Percentiles rank a stretch among this genome's conserved stretches.
These are phyloP conservation scores for Ellobium chinense DNA, from an alignment of 2,888 invertebrate species.

Conservation along the genomic window DNA sequence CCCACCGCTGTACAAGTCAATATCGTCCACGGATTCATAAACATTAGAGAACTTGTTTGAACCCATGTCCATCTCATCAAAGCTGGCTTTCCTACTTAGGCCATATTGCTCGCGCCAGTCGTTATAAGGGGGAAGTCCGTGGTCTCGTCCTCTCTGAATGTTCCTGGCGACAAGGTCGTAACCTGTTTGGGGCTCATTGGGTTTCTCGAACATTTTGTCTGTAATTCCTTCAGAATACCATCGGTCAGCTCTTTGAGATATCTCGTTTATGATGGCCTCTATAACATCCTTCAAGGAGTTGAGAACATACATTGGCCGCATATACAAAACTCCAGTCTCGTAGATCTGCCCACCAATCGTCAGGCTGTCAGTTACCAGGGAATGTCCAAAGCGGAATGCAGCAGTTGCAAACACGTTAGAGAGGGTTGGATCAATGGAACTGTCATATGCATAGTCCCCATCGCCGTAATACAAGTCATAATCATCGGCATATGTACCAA, in stretches of 20 bases:
- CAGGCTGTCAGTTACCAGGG: conserved; percentile 45
- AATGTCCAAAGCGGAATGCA: conserved; percentile 54
- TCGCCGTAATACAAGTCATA: conserved; percentile 1
- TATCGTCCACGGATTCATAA: conserved; percentile 11
- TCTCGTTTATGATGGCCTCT: conserved; percentile 41
- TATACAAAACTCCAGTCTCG: conserved; percentile 27
- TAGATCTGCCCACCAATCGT: conserved; percentile 9
- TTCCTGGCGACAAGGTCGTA: conserved; percentile 39
- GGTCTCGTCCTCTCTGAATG: conserved; percentile 46
- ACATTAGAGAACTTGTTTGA: not conserved
- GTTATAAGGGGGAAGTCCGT: conserved; percentile 43
- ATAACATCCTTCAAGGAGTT: conserved; percentile 37
- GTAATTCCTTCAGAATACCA: conserved; percentile 34
- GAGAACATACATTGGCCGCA: conserved; percentile 47
- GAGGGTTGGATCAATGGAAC: conserved; percentile 46
- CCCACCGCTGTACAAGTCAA: conserved; percentile 23
- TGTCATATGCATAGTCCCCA: conserved; percentile 35
- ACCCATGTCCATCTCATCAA: not conserved
- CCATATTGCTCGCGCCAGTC: conserved; percentile 43
- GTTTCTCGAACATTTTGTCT: conserved; percentile 27
- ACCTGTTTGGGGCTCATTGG: conserved; percentile 4
- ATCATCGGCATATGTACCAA: not conserved
- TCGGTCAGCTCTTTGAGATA: conserved; percentile 34
- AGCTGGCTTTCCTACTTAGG: conserved; percentile 35
- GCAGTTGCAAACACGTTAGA: conserved; percentile 50